phyloP scores from a whole-genome alignment of 2,113 vertebrate genomes.

The Monopterus albus region DNA sequence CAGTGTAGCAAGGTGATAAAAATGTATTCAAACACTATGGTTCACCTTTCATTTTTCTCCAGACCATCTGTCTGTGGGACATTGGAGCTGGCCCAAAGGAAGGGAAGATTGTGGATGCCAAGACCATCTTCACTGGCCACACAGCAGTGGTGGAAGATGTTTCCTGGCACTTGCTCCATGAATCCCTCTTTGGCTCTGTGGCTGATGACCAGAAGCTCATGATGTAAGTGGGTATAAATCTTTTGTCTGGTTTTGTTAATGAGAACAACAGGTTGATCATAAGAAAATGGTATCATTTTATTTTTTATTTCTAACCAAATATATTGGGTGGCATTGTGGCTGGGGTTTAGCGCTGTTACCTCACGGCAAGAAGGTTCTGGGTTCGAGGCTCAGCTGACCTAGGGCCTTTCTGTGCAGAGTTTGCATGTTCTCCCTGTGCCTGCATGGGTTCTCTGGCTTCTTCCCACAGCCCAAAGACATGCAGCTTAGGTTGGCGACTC shows the following conservation, averaged over 20 bases:
- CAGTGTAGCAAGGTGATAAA: background rate
- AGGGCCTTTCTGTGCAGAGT: no score
- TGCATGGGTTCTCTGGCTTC: no score
- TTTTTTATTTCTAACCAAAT: background rate
- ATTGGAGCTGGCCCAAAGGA: conserved; percentile 89
- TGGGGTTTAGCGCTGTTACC: no score
- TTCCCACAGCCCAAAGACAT: no score
- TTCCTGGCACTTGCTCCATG: conserved; percentile 94
- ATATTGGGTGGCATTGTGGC: no score
- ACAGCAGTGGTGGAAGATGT: conserved; percentile 95
- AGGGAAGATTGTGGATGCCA: conserved; percentile 91
- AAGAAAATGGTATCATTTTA: background rate
- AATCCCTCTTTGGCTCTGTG: conserved; percentile 94
- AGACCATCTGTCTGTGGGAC: conserved; percentile 97
- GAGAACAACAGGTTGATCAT: background rate
- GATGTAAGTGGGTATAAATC: conserved; percentile 91
- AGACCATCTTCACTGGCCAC: conserved; percentile 95
- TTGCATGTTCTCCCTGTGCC: no score
- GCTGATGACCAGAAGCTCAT: conserved; percentile 97
- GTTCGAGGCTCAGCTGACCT: no score
- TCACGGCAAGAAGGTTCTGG: no score
- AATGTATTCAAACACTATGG: background rate
- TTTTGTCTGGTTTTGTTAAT: background rate
- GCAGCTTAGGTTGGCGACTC: no score
- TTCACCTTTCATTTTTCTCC: background rate